phyloP scores from a whole-genome alignment of 2,113 vertebrate genomes.

The Coptodon bakossiorum region DNA sequence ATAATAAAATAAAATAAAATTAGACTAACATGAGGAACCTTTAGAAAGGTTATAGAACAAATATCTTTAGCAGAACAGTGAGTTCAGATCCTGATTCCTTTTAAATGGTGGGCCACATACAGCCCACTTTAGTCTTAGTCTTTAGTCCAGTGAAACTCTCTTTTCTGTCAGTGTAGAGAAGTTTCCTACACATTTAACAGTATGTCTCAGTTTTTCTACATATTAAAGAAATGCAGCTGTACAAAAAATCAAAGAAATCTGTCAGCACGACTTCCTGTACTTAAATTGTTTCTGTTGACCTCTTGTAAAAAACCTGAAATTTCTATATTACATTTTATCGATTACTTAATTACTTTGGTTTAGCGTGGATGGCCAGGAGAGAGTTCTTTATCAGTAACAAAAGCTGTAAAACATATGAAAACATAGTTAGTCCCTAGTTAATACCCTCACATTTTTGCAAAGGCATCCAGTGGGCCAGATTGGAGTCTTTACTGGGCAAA shows the following conservation, averaged over 20 bases:
- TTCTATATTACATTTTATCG: not conserved
- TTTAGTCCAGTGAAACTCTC: not conserved
- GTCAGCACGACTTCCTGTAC: not conserved
- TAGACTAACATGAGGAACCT: not conserved
- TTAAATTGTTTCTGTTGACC: not conserved
- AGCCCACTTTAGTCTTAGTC: not conserved
- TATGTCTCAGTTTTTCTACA: not conserved
- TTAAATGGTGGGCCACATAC: not conserved
- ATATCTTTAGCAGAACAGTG: not conserved
- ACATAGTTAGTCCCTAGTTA: no score
- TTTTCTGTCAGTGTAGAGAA: not conserved
- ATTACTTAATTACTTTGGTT: not conserved
- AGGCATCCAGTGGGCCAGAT: not conserved
- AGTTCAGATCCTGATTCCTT: not conserved
- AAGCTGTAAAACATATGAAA: no score
- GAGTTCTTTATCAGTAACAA: not conserved
- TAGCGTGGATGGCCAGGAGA: not conserved
- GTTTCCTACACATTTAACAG: not conserved
- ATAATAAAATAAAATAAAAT: not conserved
- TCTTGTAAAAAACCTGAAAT: not conserved
- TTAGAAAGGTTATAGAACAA: not conserved
- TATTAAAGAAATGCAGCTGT: not conserved
- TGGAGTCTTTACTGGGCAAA: not conserved
- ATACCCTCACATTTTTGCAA: not conserved
- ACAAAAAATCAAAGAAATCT: not conserved